These are phyloP conservation scores for Heterotis niloticus DNA, from an alignment of 2,113 vertebrate species.

Conservation along the genomic window DNA sequence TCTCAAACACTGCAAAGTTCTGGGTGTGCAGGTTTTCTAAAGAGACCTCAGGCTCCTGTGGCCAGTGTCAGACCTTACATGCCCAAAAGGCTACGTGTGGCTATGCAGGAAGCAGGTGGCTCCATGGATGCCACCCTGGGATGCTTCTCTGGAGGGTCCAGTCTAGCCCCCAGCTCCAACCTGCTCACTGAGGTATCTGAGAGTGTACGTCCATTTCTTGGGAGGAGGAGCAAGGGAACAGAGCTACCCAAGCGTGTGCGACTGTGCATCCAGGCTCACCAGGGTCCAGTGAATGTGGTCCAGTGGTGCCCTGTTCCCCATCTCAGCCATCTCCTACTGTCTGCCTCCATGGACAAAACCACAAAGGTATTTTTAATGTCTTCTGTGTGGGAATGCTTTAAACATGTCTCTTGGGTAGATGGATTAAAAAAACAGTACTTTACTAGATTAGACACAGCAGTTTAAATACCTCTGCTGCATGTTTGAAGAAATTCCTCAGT, in stretches of 20 bases:
- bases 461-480: neutral
- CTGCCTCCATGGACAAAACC: constrained; percentile 90
- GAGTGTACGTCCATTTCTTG: constrained; percentile 72
- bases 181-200: constrained; percentile 64
- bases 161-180: constrained; percentile 35
- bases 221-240: constrained; percentile 52
- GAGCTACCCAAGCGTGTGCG: constrained; percentile 68
- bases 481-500: too few species aligned
- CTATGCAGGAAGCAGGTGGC: constrained; percentile 24
- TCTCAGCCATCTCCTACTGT: constrained; percentile 84
- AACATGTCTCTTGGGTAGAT: neutral
- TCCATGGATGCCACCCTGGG: constrained; percentile 14
- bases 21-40: constrained; percentile 26
- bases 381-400: neutral
- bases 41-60: constrained; percentile 41
- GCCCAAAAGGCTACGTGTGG: constrained; percentile 74
- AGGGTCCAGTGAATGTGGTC: constrained; percentile 76
- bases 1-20: neutral
- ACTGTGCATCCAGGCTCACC: constrained; percentile 71
- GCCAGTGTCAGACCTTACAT: constrained; percentile 74
- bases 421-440: neutral
- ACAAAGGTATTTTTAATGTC: constrained; percentile 73
- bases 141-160: neutral
- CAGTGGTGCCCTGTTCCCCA: constrained; percentile 81
- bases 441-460: neutral